phyloP scores from a whole-genome alignment of 2,113 vertebrate genomes.

The Tetraodon nigroviridis region DNA sequence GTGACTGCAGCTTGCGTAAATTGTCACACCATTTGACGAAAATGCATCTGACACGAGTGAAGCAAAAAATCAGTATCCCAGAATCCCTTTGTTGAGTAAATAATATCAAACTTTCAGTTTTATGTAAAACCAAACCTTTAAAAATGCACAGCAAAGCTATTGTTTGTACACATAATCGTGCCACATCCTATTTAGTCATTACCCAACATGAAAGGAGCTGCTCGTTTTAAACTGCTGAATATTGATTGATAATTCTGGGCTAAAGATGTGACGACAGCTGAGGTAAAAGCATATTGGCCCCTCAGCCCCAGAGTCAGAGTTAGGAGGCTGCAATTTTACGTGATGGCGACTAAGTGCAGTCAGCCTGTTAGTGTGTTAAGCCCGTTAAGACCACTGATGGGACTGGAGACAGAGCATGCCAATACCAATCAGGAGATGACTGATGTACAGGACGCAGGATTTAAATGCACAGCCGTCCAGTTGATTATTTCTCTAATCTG shows the following conservation, averaged over 20 bases:
- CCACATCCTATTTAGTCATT: neutral
- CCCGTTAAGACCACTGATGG: slow-evolving; percentile 41
- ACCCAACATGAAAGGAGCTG: neutral
- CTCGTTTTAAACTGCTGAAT: neutral
- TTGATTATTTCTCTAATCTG: slow-evolving; percentile 70
- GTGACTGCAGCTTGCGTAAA: slow-evolving; percentile 44
- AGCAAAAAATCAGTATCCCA: slow-evolving; percentile 32
- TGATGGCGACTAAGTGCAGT: slow-evolving; percentile 7
- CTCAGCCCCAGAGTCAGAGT: neutral
- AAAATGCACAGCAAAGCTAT: neutral
- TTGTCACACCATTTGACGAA: slow-evolving; percentile 36
- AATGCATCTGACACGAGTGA: slow-evolving; percentile 33
- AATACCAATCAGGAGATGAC: slow-evolving; percentile 48
- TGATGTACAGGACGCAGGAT: slow-evolving; percentile 29
- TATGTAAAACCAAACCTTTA: neutral
- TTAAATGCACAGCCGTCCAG: slow-evolving; percentile 63
- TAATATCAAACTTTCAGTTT: slow-evolving; percentile 21
- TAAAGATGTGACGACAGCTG: too few relatives aligned
- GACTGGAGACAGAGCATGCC: slow-evolving; percentile 17
- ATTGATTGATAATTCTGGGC: neutral
- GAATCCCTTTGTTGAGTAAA: slow-evolving; percentile 12
- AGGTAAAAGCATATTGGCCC: too few relatives aligned
- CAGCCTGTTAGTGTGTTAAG: slow-evolving; percentile 14
- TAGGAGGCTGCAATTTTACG: neutral
- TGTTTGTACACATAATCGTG: neutral